Conservation (phyloP, 2,113 vertebrate genomes). For the Mus pahari region DNA sequence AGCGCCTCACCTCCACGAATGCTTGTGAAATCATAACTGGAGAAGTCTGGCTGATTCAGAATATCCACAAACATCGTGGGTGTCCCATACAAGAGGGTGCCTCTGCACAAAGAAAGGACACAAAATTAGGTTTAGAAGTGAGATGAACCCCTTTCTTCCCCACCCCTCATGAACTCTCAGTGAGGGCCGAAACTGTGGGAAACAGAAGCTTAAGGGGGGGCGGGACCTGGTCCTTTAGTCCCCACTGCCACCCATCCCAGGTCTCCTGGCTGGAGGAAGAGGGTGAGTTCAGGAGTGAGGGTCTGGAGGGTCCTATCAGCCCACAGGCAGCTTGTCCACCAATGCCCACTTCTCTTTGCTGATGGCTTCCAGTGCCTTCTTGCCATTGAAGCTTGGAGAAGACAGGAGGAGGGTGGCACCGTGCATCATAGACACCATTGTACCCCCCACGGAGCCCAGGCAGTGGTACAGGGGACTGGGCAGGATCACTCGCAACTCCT, state of each 20-base stretch:
- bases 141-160: neutral
- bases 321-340: neutral
- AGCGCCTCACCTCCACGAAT: constrained; percentile 88
- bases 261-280: neutral
- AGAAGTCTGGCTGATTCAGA: constrained; percentile 88
- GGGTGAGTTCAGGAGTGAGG: neutral
- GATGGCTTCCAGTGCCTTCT: constrained; percentile 88
- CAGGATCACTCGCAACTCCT: constrained; percentile 86
- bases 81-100: constrained; percentile 88
- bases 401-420: constrained; percentile 89
- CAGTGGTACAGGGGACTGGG: constrained; percentile 95
- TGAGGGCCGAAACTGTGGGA: neutral
- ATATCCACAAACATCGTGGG: constrained; percentile 97
- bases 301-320: neutral
- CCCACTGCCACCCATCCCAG: neutral
- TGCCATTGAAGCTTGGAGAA: constrained; percentile 88
- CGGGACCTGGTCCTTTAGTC: neutral
- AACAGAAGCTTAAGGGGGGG: neutral
- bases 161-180: neutral
- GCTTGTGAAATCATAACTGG: constrained; percentile 89
- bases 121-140: constrained; percentile 53
- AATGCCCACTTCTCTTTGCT: constrained; percentile 91
- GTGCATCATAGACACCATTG: constrained; percentile 88
- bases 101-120: constrained; percentile 65
- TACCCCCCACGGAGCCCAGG: constrained; percentile 92